Conservation (phyloP, 2,113 vertebrate genomes). For the Equus quagga region DNA sequence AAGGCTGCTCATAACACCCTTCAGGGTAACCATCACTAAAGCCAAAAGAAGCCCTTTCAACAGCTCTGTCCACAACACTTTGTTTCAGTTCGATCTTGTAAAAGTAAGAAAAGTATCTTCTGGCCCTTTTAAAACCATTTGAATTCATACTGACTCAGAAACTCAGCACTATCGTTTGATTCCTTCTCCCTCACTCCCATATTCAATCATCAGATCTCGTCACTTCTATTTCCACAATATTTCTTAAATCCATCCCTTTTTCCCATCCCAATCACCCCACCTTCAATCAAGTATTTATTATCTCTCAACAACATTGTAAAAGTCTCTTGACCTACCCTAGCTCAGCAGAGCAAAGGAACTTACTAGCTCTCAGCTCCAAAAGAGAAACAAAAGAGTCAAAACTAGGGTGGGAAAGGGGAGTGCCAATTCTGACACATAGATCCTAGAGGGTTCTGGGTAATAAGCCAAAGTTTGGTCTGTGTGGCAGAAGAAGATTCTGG, state of each 20-base stretch:
- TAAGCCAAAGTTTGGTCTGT: background rate
- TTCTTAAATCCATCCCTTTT: background rate
- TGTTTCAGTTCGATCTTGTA: background rate
- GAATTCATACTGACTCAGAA: background rate
- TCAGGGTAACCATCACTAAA: background rate
- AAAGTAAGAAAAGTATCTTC: conserved; percentile 7
- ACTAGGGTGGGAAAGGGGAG: no score
- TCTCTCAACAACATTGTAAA: background rate
- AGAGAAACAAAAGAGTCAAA: conserved; percentile 5
- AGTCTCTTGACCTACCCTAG: background rate
- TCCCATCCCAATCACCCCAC: background rate
- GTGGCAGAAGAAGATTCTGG: background rate
- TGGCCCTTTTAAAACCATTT: background rate
- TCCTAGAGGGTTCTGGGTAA: background rate
- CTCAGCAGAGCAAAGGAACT: background rate
- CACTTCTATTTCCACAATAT: background rate
- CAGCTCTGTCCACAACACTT: background rate
- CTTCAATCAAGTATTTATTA: background rate
- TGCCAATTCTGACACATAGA: background rate
- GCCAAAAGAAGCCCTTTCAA: background rate
- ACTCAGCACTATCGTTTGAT: background rate
- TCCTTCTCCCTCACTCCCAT: background rate
- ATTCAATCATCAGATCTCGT: background rate
- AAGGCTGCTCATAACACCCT: background rate
- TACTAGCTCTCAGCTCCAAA: background rate